Base-by-base conservation (phyloP, 2,888 invertebrate genomes). In the Hesperia comma region DNA sequence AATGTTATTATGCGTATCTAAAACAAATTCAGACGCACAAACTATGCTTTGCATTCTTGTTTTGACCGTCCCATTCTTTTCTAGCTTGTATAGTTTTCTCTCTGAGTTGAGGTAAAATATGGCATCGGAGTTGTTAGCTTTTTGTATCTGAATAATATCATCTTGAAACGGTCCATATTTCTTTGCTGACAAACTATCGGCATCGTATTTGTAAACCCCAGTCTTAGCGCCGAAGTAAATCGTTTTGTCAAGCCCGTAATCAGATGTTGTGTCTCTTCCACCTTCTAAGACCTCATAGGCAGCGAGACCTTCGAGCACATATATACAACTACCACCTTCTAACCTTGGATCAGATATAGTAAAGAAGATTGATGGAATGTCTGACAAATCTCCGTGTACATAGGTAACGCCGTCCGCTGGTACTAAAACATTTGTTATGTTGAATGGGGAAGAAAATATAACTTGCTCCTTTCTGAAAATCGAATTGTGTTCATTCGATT, bases 281-380 rank as follows among this genome's bases (percentile, higher is more conserved):
- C 88, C 88, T 79, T 88, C 88, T 1, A 89, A 70, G 0, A 88
- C 63, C 76, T 88, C 87, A 37, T 82, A 88, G 0, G 88, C 86
- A n/a, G 85, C 85, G 10, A 86, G 77, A 1, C 83, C 88, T 81
- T 89, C 86, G 12, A 90, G 66, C 0, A 87, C 87, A n/a, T 86
- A 89, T 1, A 90, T 84, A 69, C 88, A 87, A 26, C 80, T 79
- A 0, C 86, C 88, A 2, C 85, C 85, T 60, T 86, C 83, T 6
- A 83, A 64, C 46, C 77, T 83, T 0, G 83, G 76, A 62, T 87
- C 86, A 0, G 79, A 60, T 33, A 87, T 74, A 2, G 87, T 84
- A 56, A 89, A 89, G 67, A 88, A 89, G 67, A 90, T 82, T 1
- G 85, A 79, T 0, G 88, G 88, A 40, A 85, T 79, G 0, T 87